phyloP scores from a whole-genome alignment of 2,888 invertebrate genomes.

The Phrixothrix hirtus region DNA sequence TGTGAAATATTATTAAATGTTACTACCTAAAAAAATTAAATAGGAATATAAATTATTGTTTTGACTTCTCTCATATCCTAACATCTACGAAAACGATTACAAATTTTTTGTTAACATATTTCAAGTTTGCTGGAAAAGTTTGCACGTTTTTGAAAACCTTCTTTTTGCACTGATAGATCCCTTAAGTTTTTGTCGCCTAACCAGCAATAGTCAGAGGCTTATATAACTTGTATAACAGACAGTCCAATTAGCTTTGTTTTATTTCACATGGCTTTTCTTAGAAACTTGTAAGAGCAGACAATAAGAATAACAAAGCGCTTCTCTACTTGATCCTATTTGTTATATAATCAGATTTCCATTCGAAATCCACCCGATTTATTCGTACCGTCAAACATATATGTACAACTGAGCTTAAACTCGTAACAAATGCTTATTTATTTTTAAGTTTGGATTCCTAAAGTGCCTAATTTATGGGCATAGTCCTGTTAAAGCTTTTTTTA shows the following conservation, averaged over 20 bases:
- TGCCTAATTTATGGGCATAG: no score
- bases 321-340: conserved; percentile 13
- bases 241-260: conserved; percentile 24
- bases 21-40: conserved; percentile 3
- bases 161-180: conserved; percentile 11
- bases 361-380: conserved; percentile 4
- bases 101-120: no score
- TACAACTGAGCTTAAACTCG: no score
- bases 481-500: no score
- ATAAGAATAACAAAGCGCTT: conserved; percentile 22
- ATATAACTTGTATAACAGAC: conserved; percentile 24
- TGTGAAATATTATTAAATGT: neutral
- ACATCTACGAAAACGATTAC: no score
- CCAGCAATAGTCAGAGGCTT: conserved; percentile 9
- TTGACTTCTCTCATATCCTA: no score
- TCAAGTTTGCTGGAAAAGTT: conserved; percentile 13
- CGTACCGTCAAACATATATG: no score
- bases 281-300: conserved; percentile 6
- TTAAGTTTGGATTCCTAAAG: no score
- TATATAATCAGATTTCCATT: conserved; percentile 14
- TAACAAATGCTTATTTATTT: no score
- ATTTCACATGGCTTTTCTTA: conserved; percentile 21
- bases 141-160: conserved; percentile 9
- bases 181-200: conserved; percentile 22
- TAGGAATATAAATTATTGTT: no score